Conservation (phyloP, 2,113 vertebrate genomes). For the Petromus typicus region DNA sequence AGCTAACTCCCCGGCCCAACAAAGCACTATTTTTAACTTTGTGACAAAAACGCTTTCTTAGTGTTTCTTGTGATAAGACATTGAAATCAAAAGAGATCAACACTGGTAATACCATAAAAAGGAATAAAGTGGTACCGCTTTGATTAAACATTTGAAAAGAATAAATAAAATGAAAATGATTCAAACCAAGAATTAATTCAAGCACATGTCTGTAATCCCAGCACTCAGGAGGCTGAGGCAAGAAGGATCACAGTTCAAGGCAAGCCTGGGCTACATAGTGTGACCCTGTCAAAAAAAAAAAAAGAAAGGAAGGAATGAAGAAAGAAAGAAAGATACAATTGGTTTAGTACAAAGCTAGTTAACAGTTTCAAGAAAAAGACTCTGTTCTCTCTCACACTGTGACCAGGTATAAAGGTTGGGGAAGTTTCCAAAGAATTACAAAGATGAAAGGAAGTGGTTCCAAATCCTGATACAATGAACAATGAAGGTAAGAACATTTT, state of each 20-base stretch:
- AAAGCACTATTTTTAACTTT: conserved; percentile 38
- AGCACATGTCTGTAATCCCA: not conserved
- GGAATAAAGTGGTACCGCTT: not conserved
- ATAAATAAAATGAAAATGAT: conserved; percentile 45
- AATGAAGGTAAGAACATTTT: not conserved
- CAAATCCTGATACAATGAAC: conserved; percentile 13
- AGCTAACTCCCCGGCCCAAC: no score
- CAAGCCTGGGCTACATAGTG: not conserved
- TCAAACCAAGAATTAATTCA: conserved; percentile 55
- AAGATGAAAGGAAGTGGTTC: conserved; percentile 4
- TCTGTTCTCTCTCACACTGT: conserved; percentile 56
- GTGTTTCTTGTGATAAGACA: conserved; percentile 19
- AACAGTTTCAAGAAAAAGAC: not conserved
- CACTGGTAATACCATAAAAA: conserved; percentile 4
- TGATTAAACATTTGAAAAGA: conserved; percentile 15
- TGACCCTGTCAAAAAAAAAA: not conserved
- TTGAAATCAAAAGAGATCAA: not conserved
- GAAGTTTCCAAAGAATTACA: conserved; percentile 41
- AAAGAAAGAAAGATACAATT: no score
- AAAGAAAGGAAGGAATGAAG: not conserved
- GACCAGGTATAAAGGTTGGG: conserved; percentile 29
- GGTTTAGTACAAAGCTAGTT: not conserved
- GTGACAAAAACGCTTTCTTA: conserved; percentile 65
- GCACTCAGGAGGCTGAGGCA: not conserved
- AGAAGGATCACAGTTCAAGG: not conserved